Evolutionary conservation across 2,113 vertebrate species (phyloP), one percentile per base, ranked within the genome.

Genomic region (Neogale vison): DNA sequence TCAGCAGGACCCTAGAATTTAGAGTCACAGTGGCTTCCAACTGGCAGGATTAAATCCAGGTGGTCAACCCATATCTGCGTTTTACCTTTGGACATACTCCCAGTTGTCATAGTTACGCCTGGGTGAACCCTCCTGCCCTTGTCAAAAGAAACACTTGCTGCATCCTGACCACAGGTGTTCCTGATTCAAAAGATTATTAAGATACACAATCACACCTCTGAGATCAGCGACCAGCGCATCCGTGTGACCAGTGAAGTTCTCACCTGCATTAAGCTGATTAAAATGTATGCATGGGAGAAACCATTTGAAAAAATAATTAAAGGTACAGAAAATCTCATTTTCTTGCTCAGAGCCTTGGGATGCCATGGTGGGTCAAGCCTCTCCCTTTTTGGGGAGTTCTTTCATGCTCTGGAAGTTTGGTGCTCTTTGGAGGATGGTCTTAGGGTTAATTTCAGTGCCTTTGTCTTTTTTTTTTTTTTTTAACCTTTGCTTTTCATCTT

Each of bases 271-370:
- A 99, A 99, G 95, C 98, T 99, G n/a, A 99, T 99, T 97, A 99
- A 99, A 97, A 99, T 99, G 99, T 99, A 99, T 10, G 98, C 99
- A 8, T 99, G 99, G 99, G 99, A 99, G 91, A 99, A 98, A 42
- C 99, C 98, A 42, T 99, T 99, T 93, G 98, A 98, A 83, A 90
- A 98, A 93, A 98, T 97, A 67, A 98, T 99, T 21, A 57, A 96
- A 97, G 99, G 99, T 99, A 97, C 15, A 29, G 63, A 34, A 76
- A 52, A 34, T 1, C 4, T 12, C 34, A n/a, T 39, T 69, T 77
- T 83, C 39, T 13, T 13, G 15, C 52, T 59, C 80, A 4, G 59
- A 88, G n/a, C 24, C 36, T 55, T 26, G 3, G 77, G 42, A 7
- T 7, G 18, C 36, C 42, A 26, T 10, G 47, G 36, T 31, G 24